Evolutionary conservation across 2,797 vertebrate genomes (phyloP).

Genomic region (Halcyon badia): DNA sequence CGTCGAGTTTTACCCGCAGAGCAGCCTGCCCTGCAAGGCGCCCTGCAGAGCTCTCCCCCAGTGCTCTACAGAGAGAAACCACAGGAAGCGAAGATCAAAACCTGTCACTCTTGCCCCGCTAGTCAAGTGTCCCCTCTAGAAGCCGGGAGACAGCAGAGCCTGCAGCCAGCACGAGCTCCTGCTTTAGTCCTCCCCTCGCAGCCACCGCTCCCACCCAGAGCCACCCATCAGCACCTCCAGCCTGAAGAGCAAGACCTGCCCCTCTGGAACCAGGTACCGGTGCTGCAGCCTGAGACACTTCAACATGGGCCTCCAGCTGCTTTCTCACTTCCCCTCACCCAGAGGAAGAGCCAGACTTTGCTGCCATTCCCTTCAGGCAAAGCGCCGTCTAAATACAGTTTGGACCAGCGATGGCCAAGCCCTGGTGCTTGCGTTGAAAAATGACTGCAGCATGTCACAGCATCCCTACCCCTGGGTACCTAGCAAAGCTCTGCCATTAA

Average conservation of each 20-base stretch:
- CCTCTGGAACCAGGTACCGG: not conserved
- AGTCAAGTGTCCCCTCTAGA: accelerated
- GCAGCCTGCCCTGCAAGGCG: not conserved
- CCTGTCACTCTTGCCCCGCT: not conserved
- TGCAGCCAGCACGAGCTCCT: accelerated
- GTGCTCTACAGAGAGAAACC: not conserved
- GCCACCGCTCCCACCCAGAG: not conserved
- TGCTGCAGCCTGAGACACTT: not conserved
- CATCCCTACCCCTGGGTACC: not conserved
- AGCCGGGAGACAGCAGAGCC: not conserved
- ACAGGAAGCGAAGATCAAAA: slow-evolving; percentile 32
- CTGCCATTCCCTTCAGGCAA: not conserved
- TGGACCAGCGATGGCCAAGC: not conserved
- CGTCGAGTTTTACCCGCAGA: accelerated
- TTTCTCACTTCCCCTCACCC: not conserved
- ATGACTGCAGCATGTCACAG: no score
- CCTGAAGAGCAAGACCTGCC: not conserved
- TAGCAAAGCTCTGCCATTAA: not conserved
- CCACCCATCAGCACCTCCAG: accelerated
- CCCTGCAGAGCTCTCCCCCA: not conserved
- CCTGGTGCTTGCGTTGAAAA: not conserved
- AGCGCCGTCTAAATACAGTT: not conserved
- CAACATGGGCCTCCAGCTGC: not conserved
- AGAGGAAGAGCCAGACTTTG: not conserved
- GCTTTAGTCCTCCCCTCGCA: accelerated